phyloP scores from a whole-genome alignment of 2,797 vertebrate genomes.

The Hirundo rustica region DNA sequence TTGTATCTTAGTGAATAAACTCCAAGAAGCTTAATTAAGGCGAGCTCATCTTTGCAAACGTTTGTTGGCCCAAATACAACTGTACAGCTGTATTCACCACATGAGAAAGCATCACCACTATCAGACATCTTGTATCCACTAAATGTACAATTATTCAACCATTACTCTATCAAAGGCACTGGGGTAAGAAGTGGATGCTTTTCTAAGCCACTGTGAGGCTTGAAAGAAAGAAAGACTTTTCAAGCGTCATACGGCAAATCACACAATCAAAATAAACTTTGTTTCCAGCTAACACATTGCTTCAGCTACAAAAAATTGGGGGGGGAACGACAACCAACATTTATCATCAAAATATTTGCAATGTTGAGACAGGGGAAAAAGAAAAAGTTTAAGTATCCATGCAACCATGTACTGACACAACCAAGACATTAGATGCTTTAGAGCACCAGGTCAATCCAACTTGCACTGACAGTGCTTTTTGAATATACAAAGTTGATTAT shows the following conservation, averaged over 20 bases:
- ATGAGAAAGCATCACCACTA: background rate
- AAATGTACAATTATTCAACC: background rate
- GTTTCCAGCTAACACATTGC: background rate
- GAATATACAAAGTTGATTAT: background rate
- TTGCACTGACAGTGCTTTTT: background rate
- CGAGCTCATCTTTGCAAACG: background rate
- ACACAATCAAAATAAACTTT: background rate
- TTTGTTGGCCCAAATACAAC: slow-evolving; percentile 23
- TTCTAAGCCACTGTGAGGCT: background rate
- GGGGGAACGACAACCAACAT: accelerated
- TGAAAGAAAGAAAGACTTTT: background rate
- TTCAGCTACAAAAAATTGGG: background rate
- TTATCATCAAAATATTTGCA: background rate
- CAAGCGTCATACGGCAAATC: background rate
- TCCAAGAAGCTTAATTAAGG: slow-evolving; percentile 26
- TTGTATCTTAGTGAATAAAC: background rate
- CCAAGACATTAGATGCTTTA: background rate
- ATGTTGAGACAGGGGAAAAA: background rate
- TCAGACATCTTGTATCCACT: background rate
- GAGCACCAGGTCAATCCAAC: background rate
- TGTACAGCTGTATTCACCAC: slow-evolving; percentile 34
- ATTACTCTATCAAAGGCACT: background rate
- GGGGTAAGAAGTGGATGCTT: background rate
- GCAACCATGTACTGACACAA: background rate
- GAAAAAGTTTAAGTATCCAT: background rate